Percentiles rank a stretch among this genome's conserved stretches.
Conservation (phyloP, 2,888 invertebrate genomes). For the Dichetophora obliterata region DNA sequence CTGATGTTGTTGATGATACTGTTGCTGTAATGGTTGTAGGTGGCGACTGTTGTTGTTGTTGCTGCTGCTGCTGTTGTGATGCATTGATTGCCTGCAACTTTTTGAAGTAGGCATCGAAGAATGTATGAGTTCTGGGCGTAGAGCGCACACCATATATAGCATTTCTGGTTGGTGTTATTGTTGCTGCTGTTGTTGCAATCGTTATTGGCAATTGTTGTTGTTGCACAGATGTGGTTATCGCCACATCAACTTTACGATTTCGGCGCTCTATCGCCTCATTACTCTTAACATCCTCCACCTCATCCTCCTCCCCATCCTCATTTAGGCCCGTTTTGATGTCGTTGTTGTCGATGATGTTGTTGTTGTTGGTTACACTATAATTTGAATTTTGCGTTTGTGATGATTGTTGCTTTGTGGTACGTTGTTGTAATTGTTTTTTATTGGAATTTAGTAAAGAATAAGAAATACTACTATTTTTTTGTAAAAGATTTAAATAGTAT, state of each 20-base stretch:
- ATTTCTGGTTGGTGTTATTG: constrained; percentile 49
- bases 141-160: constrained; percentile 51
- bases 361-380: constrained; percentile 62
- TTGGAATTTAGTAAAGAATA: constrained; percentile 41
- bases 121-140: constrained; percentile 56
- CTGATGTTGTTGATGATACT: constrained; percentile 50
- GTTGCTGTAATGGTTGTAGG: constrained; percentile 50
- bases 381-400: constrained; percentile 43
- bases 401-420: constrained; percentile 40
- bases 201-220: constrained; percentile 44
- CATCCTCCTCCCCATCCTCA: constrained; percentile 39
- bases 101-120: constrained; percentile 67
- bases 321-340: constrained; percentile 49
- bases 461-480: constrained; percentile 52
- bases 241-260: constrained; percentile 63
- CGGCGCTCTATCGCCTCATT: constrained; percentile 66
- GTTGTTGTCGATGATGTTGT: constrained; percentile 51
- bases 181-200: constrained; percentile 51
- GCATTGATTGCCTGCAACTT: constrained; percentile 62
- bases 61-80: constrained; percentile 38
- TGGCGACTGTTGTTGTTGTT: neutral
- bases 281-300: constrained; percentile 57
- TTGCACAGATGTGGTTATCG: constrained; percentile 47
- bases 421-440: constrained; percentile 23
- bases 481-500: constrained; percentile 64